phyloP scores from a whole-genome alignment of 2,797 vertebrate species.

The Helicolenus hilgendorfi region DNA sequence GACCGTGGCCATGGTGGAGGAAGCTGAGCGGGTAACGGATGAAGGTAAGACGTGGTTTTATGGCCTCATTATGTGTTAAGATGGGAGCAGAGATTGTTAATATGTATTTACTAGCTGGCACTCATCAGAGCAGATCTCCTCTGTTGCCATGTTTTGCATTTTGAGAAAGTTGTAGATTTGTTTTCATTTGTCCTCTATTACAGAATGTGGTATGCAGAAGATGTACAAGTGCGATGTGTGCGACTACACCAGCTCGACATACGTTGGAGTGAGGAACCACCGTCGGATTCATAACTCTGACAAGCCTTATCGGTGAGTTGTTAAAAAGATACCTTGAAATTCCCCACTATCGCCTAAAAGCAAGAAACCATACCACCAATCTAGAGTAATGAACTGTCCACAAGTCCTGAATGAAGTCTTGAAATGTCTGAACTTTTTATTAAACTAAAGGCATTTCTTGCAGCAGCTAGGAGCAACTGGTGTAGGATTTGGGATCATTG shows the following conservation, averaged over 20 bases:
- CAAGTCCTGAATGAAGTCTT: not conserved
- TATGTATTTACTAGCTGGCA: not conserved
- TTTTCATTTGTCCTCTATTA: conserved; percentile 18
- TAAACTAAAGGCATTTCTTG: not conserved
- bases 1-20: conserved; percentile 68
- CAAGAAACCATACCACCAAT: not conserved
- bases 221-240: conserved; percentile 96
- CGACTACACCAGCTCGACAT: conserved; percentile 96
- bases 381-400: not conserved
- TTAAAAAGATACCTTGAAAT: not conserved
- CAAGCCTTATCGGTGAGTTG: conserved; percentile 96
- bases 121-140: not conserved
- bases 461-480: not conserved
- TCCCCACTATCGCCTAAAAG: not conserved
- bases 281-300: conserved; percentile 96
- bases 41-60: conserved; percentile 88
- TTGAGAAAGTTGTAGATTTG: not conserved
- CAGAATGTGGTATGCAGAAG: conserved; percentile 89
- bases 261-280: conserved; percentile 97
- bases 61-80: not conserved
- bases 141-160: not conserved
- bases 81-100: no score
- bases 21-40: conserved; percentile 81
- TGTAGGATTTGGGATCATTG: not conserved
- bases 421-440: not conserved